Evolutionary conservation across 2,888 invertebrate species (phyloP), one percentile per base, ranked within the genome.

Genomic region (Corbicula japonica): DNA sequence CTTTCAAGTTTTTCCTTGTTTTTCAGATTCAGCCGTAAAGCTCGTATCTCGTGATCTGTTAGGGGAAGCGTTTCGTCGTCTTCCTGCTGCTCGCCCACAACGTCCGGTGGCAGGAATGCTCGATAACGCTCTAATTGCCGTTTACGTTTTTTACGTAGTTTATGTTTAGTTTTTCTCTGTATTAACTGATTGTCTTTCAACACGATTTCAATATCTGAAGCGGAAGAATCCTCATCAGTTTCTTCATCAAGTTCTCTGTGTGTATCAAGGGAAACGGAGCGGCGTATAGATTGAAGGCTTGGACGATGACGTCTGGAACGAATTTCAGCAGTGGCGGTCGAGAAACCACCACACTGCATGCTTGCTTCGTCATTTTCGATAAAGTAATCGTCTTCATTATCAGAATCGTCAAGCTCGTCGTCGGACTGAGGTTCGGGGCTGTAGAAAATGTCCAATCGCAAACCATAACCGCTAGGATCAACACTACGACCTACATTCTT

Each of bases 131-230:
- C 66, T 52, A 75, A 60, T 54, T 85, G 83, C 34, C 79, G 68
- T 41, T 73, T 58, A 4, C 85, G 78, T 65, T 85, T 83, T 63
- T 81, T 83, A 21, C 48, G 66, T 81, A 85, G 62, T 58, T 85
- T 85, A 54, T 85, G 83, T 58, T 85, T 85, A 1, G 83, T 81
- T 52, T 76, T 73, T 60, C 81, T 76, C 44, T 85, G 76, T 21
- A 81, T 79, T n/a, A 85, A 38, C 48, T 77, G 71, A 41, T 85
- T 79, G 28, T 80, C 77, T 66, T 83, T 80, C 34, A 85, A 32
- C 28, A 85, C 50, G 15, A 85, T 83, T 63, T 85, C 85, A 44
- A 83, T 83, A 38, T 85, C 85, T 1, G 82, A 79, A 2, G 41
- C 72, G 2, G 85, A 80, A 0, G 80, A 71, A 23, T 63, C 54